These are phyloP conservation scores for Tragelaphus scriptus DNA, from an alignment of 2,113 vertebrate genomes.

Conservation along the genomic window DNA sequence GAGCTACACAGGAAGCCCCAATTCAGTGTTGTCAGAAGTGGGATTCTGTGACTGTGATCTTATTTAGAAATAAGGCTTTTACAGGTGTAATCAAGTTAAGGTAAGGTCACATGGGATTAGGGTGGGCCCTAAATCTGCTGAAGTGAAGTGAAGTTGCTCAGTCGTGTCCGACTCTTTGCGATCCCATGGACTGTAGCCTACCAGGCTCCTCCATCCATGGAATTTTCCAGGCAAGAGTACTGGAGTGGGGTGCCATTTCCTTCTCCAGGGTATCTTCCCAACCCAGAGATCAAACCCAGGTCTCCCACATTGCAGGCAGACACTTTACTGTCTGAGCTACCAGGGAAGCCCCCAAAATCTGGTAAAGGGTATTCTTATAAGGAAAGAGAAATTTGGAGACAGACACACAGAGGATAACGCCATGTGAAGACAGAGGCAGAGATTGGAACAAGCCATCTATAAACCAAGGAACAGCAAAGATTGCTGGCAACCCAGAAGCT, in stretches of 20 bases:
- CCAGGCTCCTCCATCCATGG: background rate
- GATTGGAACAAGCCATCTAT: background rate
- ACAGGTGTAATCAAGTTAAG: background rate
- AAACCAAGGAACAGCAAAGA: background rate
- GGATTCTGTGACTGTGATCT: background rate
- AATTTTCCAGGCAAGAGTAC: background rate
- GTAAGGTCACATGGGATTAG: background rate
- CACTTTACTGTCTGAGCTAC: background rate
- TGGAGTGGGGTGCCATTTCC: background rate
- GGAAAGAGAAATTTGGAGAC: background rate
- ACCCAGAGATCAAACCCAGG: background rate
- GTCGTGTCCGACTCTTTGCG: accelerated
- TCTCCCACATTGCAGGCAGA: background rate
- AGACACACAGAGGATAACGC: background rate
- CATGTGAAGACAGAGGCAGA: background rate
- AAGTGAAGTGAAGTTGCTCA: background rate
- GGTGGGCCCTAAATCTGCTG: background rate
- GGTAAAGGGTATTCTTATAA: background rate
- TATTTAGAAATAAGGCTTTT: background rate
- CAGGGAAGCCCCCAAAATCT: background rate
- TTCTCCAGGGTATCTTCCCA: background rate
- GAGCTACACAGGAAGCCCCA: background rate
- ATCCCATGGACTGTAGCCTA: background rate
- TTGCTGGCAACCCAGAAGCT: background rate
- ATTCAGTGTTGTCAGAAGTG: background rate